Evolutionary conservation across 2,113 vertebrate species (phyloP).

Genomic region (Zootoca vivipara): DNA sequence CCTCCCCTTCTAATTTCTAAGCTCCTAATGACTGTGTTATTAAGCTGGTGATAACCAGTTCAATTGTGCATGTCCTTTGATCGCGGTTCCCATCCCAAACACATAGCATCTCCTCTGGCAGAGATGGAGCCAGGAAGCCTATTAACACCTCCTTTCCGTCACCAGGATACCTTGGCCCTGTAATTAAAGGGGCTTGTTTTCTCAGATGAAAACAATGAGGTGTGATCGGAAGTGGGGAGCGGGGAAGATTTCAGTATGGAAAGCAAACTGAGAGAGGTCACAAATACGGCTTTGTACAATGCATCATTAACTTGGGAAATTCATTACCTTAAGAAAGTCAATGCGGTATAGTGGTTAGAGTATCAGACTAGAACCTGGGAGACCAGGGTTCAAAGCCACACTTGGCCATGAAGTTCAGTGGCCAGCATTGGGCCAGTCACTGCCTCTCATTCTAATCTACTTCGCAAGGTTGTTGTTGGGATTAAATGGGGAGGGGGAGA

Average conservation of each 20-base stretch:
- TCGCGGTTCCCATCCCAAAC: constrained; percentile 42
- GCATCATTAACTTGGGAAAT: not conserved
- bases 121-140: not conserved
- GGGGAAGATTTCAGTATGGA: not conserved
- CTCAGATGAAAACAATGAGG: not conserved
- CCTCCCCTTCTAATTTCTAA: constrained; percentile 42
- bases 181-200: not conserved
- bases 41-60: constrained; percentile 33
- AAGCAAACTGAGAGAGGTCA: not conserved
- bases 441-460: no score
- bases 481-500: no score
- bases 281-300: no score
- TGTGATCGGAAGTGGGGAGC: not conserved
- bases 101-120: not conserved
- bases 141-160: not conserved
- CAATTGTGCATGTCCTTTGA: constrained; percentile 37
- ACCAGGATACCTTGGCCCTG: not conserved
- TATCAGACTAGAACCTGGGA: no score
- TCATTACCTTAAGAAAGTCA: not conserved
- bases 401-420: no score
- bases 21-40: constrained; percentile 33
- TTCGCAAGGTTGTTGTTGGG: no score
- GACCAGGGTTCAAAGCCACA: no score
- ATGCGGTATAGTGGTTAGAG: no score
- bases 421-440: no score